A percentile compares a stretch with the other conserved stretches of the same genome.
phyloP scores from a whole-genome alignment of 2,888 invertebrate species.

The Spisula solida region DNA sequence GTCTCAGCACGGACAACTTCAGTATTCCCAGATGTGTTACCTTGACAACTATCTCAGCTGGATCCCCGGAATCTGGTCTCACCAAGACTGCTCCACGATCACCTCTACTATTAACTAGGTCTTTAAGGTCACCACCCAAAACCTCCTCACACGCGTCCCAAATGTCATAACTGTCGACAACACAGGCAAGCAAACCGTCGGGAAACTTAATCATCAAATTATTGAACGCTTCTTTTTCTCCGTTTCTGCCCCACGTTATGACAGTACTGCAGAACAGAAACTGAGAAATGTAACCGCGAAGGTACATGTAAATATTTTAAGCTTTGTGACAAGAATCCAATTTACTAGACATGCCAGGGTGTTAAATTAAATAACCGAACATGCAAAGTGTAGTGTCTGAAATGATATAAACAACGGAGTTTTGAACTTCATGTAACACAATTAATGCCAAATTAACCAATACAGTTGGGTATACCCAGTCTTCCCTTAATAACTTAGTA shows the following conservation, averaged over 20 bases:
- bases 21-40: no score
- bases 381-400: no score
- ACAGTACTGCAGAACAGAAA: conserved; percentile 87
- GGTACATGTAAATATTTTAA: no score
- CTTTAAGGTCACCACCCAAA: conserved; percentile 88
- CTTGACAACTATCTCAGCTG: conserved; percentile 87
- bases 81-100: conserved; percentile 87
- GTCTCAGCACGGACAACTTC: no score
- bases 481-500: no score
- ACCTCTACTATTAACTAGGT: conserved; percentile 82
- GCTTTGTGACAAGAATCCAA: not conserved
- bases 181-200: conserved; percentile 85
- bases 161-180: conserved; percentile 89
- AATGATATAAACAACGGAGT: no score
- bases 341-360: no score
- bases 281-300: no score
- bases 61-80: conserved; percentile 89
- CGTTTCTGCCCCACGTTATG: conserved; percentile 88
- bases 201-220: conserved; percentile 88
- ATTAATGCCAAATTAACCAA: no score
- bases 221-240: conserved; percentile 87
- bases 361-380: no score
- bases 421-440: no score
- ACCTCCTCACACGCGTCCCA: conserved; percentile 88
- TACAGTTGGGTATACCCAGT: no score